Percentiles rank a stretch among this genome's conserved stretches.
Evolutionary conservation across 2,113 vertebrate genomes (phyloP).

Genomic region (Donacobius atricapilla): DNA sequence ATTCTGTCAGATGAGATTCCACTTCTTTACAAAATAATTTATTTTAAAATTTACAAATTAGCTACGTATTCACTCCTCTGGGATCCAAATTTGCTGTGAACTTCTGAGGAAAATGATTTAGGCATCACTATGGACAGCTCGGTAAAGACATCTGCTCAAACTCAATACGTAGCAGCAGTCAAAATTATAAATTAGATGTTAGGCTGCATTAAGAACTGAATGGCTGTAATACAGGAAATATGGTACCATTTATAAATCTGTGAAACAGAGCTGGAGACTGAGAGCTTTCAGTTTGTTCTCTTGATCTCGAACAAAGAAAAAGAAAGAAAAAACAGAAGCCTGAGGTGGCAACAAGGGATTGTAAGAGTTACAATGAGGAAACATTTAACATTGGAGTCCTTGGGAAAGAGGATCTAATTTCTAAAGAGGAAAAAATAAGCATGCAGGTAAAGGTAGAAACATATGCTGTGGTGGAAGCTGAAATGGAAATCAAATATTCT

Average conservation of each 20-base stretch:
- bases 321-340: neutral
- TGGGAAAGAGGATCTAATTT: conserved; percentile 10
- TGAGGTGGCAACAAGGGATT: neutral
- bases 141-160: conserved; percentile 51
- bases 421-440: conserved; percentile 11
- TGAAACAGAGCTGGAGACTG: conserved; percentile 16
- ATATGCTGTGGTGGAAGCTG: neutral
- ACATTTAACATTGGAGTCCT: neutral
- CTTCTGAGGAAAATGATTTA: neutral
- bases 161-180: conserved; percentile 42
- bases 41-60: neutral
- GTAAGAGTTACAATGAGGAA: conserved; percentile 21
- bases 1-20: neutral
- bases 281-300: conserved; percentile 21
- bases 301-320: conserved; percentile 24
- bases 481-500: conserved; percentile 7
- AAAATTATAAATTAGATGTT: conserved; percentile 61
- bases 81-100: neutral
- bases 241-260: conserved; percentile 48
- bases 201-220: conserved; percentile 44
- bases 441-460: neutral
- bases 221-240: conserved; percentile 38
- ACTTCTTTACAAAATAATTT: neutral
- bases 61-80: neutral
- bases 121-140: neutral